A percentile compares a stretch with the other conserved stretches of the same genome.
Evolutionary conservation across 2,113 vertebrate species (phyloP).

Genomic region (Sclerurus mexicanus): DNA sequence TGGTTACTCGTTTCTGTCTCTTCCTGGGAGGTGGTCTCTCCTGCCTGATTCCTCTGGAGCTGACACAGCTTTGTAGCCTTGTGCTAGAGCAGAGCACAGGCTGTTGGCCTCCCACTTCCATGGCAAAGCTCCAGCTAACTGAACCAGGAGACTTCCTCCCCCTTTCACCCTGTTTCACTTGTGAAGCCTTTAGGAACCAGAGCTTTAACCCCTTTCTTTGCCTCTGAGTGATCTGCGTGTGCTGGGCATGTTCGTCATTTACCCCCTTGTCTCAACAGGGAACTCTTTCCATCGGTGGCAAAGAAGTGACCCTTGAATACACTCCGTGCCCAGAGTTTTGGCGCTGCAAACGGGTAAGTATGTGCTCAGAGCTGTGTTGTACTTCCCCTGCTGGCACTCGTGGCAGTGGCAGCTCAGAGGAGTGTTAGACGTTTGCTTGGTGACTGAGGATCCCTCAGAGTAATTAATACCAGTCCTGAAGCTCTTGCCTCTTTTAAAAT

Average conservation of each 20-base stretch:
- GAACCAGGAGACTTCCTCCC: constrained; percentile 11
- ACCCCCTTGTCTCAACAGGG: constrained; percentile 84
- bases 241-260: constrained; percentile 34
- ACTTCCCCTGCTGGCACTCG: constrained; percentile 2
- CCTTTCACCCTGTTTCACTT: constrained; percentile 34
- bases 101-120: background rate
- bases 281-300: constrained; percentile 88
- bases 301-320: constrained; percentile 89
- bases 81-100: constrained; percentile 13
- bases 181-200: constrained; percentile 38
- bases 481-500: background rate
- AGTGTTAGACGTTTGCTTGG: background rate
- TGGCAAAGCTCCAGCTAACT: constrained; percentile 8
- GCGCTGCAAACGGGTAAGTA: constrained; percentile 81
- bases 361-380: background rate
- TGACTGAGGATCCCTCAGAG: background rate
- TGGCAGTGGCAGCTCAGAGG: background rate
- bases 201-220: constrained; percentile 39
- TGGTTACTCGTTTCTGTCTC: background rate
- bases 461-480: background rate
- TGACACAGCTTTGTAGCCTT: background rate
- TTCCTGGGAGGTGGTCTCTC: background rate
- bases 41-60: constrained; percentile 1
- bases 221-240: background rate
- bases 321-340: constrained; percentile 78